Conservation (phyloP, 2,113 vertebrate genomes). For the Rhipidura dahli region DNA sequence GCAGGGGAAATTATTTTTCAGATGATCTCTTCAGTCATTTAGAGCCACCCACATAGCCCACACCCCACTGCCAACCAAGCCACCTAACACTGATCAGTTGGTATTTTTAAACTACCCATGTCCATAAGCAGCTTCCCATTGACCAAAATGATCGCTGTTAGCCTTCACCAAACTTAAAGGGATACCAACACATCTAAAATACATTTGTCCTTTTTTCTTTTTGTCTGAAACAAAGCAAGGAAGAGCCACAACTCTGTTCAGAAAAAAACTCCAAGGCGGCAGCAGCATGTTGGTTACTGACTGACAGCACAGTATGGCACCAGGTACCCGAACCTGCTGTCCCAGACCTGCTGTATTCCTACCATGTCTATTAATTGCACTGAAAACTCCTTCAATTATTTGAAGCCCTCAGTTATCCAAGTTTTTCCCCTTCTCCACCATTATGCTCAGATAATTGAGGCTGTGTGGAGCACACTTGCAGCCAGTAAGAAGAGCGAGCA, state of each 20-base stretch:
- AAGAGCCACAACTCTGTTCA: neutral
- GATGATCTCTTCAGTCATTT: neutral
- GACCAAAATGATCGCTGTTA: neutral
- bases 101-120: neutral
- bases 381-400: neutral
- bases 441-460: constrained; percentile 56
- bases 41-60: constrained; percentile 23
- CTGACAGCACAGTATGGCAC: neutral
- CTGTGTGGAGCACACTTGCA: constrained; percentile 30
- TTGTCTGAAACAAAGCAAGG: neutral
- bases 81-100: accelerated
- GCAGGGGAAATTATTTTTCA: constrained; percentile 41
- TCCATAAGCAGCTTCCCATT: neutral
- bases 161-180: neutral
- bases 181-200: neutral
- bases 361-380: neutral
- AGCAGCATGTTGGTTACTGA: neutral
- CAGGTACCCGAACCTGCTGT: neutral
- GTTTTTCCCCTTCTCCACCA: constrained; percentile 23
- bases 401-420: constrained; percentile 21
- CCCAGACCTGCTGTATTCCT: neutral
- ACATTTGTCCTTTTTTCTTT: neutral
- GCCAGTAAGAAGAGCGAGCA: constrained; percentile 45
- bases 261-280: neutral
- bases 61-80: accelerated